phyloP scores from a whole-genome alignment of 2,888 invertebrate species.

The Lasiommata megera region DNA sequence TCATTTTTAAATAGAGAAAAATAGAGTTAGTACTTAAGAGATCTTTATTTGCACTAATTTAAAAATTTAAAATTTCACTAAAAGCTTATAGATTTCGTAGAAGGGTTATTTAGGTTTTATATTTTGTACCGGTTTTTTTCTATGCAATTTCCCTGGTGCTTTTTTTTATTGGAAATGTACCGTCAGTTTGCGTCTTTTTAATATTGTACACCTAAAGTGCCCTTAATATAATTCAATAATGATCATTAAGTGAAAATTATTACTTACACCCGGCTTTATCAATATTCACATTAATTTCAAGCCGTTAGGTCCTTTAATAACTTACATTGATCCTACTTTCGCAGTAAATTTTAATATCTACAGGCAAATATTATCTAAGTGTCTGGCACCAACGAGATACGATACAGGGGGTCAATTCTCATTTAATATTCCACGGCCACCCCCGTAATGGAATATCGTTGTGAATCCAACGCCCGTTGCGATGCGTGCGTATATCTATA shows the following conservation, averaged over 20 bases:
- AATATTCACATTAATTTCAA: conserved; percentile 23
- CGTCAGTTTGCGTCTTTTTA: too few species aligned
- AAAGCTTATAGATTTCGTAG: too few species aligned
- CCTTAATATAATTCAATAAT: conserved; percentile 14
- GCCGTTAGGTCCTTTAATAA: conserved; percentile 25
- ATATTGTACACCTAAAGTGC: conserved; percentile 2
- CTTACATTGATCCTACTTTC: conserved; percentile 30
- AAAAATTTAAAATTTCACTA: too few species aligned
- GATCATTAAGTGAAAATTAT: conserved; percentile 12
- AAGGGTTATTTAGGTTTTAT: too few species aligned
- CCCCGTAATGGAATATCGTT: conserved; percentile 75
- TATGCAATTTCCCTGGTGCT: too few species aligned
- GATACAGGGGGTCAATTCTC: conserved; percentile 61
- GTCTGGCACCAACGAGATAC: conserved; percentile 26
- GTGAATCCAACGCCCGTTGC: conserved; percentile 52
- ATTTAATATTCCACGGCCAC: conserved; percentile 67
- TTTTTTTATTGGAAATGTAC: too few species aligned
- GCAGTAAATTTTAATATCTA: conserved; percentile 33
- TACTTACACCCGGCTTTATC: conserved; percentile 11
- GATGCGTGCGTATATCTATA: conserved; percentile 66
- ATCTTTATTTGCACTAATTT: too few species aligned
- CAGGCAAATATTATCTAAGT: conserved; percentile 45
- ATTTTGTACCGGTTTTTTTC: too few species aligned
- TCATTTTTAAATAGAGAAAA: too few species aligned
- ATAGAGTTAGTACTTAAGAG: too few species aligned